Evolutionary conservation across 2,113 vertebrate species (phyloP), one percentile per base, ranked within the genome.

Genomic region (Tetrax tetrax): DNA sequence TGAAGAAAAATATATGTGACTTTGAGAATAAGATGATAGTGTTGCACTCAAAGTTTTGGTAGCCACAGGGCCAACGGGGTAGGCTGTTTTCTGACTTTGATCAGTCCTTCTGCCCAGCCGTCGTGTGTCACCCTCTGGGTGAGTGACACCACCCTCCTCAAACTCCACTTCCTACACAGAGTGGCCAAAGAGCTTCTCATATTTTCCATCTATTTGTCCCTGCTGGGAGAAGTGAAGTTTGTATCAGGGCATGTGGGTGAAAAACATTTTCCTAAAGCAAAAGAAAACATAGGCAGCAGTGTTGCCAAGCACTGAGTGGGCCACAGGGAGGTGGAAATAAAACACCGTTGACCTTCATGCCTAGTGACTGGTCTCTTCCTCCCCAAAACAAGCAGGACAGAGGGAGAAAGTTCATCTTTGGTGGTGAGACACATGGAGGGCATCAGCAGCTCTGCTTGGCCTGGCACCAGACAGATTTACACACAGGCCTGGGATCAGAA

Each of bases 31-130:
- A 12, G 22, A 4, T 1, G 71, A n/a, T 47, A 61, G 71, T 11
- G 27, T 43, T 71, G 84, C 53, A 8, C 31, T 71, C 16, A 4
- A 63, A 24, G 38, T 65, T 83, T 77, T 33, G 13, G 79, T 27
- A 27, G 50, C 47, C 76, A 3, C 17, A 25, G 54, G 72, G 64
- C 54, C 33, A 23, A 54, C 51, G 6, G 19, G n/a, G 10, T 2
- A 12, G 68, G n/a, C 64, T 90, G 64, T 89, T 81, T 29, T n/a
- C 76, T 66, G 64, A 31, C 91, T 94, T 92, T 94, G 72, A 87
- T 83, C 76, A 77, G 60, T n/a, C 64, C 79, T 89, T 66, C 53
- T 43, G 57, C 75, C 59, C 60, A 51, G 84, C 50, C 25, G 1
- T 33, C 0, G 0, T 4, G 10, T 83, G 76, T 95, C 86, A 91